These are phyloP conservation scores for Pachliopta kotzebuea DNA, from an alignment of 2,888 invertebrate genomes.

Conservation along the genomic window DNA sequence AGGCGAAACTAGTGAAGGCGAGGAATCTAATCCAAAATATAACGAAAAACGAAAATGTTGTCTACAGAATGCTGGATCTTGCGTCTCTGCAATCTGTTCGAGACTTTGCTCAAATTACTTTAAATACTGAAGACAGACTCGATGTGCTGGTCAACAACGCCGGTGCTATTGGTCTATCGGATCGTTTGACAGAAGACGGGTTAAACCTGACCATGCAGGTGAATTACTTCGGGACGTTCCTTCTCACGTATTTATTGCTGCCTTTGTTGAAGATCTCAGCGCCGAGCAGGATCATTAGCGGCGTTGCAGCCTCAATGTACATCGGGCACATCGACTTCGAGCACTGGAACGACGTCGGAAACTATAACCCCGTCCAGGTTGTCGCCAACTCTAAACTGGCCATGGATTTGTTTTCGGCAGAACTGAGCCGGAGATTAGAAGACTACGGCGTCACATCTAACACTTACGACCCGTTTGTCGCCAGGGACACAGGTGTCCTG, in stretches of 20 bases:
- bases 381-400: slow-evolving; percentile 80
- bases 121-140: slow-evolving; percentile 57
- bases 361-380: slow-evolving; percentile 48
- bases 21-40: slow-evolving; percentile 49
- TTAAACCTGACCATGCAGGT: slow-evolving; percentile 84
- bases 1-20: slow-evolving; percentile 62
- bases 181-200: slow-evolving; percentile 81
- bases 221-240: slow-evolving; percentile 86
- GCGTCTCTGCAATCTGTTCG: slow-evolving; percentile 72
- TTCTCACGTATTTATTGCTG: slow-evolving; percentile 84
- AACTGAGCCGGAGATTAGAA: slow-evolving; percentile 77
- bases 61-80: slow-evolving; percentile 61
- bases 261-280: slow-evolving; percentile 74
- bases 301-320: slow-evolving; percentile 82
- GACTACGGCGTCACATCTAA: slow-evolving; percentile 83
- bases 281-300: slow-evolving; percentile 82
- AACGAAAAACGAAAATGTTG: slow-evolving; percentile 56
- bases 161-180: slow-evolving; percentile 68
- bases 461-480: slow-evolving; percentile 79
- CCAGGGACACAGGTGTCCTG: slow-evolving; percentile 57
- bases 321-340: slow-evolving; percentile 63
- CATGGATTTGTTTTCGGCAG: slow-evolving; percentile 80
- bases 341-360: slow-evolving; percentile 59
- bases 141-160: slow-evolving; percentile 82
- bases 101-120: slow-evolving; percentile 73